Percentiles rank a stretch among this genome's conserved stretches.
Evolutionary conservation across 2,888 invertebrate genomes (phyloP).

Genomic region (Creontiades dilutus): DNA sequence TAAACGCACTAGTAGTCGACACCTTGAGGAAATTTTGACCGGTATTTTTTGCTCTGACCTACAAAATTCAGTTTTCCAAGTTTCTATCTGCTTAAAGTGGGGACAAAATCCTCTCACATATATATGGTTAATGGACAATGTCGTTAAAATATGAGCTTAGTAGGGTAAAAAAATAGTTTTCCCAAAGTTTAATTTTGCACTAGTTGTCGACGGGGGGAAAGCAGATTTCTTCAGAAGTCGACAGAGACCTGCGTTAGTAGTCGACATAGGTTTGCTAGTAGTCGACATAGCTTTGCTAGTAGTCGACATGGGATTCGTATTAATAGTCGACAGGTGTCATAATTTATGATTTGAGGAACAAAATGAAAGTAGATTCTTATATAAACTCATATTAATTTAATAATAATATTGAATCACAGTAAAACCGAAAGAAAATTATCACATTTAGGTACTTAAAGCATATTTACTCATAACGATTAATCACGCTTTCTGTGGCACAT

Average conservation of each 20-base stretch:
- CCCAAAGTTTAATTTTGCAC: background rate
- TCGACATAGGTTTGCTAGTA: background rate
- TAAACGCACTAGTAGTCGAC: background rate
- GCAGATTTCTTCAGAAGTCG: slow-evolving; percentile 31
- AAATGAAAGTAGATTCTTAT: too few species aligned
- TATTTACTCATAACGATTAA: too few species aligned
- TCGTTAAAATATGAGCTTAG: too few species aligned
- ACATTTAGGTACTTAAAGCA: too few species aligned
- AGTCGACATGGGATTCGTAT: too few species aligned
- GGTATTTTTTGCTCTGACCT: background rate
- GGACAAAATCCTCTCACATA: background rate
- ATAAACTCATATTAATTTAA: too few species aligned
- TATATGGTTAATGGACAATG: too few species aligned
- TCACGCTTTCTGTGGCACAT: too few species aligned
- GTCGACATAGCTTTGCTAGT: background rate
- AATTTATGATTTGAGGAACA: too few species aligned
- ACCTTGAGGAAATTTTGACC: background rate
- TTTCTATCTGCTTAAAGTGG: background rate
- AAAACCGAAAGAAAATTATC: too few species aligned
- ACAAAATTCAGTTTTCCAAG: background rate
- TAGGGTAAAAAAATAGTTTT: background rate
- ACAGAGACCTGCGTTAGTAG: background rate
- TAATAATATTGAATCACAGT: too few species aligned
- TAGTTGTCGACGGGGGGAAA: slow-evolving; percentile 30
- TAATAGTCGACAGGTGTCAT: too few species aligned